Evolutionary conservation across 2,797 vertebrate genomes (phyloP), one percentile per base, ranked within the genome.

Genomic region (Tympanoctomys barrerae): DNA sequence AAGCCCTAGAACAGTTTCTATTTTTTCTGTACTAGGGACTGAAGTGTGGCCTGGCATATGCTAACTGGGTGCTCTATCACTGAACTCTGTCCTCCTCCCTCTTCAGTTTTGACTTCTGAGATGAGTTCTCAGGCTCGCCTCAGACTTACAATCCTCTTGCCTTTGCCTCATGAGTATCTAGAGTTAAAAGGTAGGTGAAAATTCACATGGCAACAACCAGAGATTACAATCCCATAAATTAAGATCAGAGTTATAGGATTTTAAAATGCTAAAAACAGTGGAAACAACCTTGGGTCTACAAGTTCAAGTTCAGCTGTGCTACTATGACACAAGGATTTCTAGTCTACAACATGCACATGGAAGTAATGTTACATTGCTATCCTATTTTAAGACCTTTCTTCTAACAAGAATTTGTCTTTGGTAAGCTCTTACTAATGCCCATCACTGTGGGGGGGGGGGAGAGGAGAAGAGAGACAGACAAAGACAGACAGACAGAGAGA

Each of bases 231-330:
- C 61, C 26, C n/a, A 71, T 80, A 90, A 89, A 77, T 73, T 52
- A 87, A 92, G 59, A 96, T n/a, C 64, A 46, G 64, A 96, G 31
- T 62, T 62, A 73, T 1, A 24, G 36, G 46, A 91, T 61, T 86
- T 89, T 79, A 87, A 57, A 80, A 46, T 24, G 26, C 36, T 59
- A 6, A 8, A 91, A 85, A 90, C 12, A 90, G 13, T 77, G 39
- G 89, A 95, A 92, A 89, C 10, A 62, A n/a, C 71, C 24, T 7
- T 88, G 73, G 28, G 77, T 87, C 28, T 92, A 42, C 22, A 88
- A 46, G 68, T 84, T 52, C 26, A 33, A 31, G 70, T 79, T 81
- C 82, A 83, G 39, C 6, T 82, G 68, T 81, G 33, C 66, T 21
- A 75, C 26, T 70, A 61, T 7, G 42, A 54, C 82, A 87, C 62